Evolutionary conservation across 2,888 invertebrate genomes (phyloP).

Genomic region (Drosophila prolongata): DNA sequence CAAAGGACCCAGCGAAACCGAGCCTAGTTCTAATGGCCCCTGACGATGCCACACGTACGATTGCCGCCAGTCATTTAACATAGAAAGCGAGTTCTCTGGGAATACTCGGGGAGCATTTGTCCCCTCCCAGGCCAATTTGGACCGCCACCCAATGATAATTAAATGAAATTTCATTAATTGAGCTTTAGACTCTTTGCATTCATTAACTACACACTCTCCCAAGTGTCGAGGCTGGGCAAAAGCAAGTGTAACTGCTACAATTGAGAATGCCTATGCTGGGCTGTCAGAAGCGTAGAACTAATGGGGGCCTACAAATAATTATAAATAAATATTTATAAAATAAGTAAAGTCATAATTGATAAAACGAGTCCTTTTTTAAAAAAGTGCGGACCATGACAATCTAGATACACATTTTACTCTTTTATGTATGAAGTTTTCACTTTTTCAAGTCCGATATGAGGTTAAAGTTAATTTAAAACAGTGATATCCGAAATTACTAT

Average conservation of each 20-base stretch:
- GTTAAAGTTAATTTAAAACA: no score
- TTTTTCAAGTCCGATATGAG: no score
- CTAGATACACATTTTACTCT: no score
- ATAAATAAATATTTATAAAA: no score
- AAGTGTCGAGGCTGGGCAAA: constrained; percentile 2
- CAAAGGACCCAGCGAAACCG: constrained; percentile 29
- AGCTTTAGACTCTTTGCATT: constrained; percentile 59
- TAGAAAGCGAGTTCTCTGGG: constrained; percentile 20
- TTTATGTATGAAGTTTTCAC: no score
- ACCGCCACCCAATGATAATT: constrained; percentile 59
- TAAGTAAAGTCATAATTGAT: no score
- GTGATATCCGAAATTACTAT: no score
- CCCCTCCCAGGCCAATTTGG: constrained; percentile 6
- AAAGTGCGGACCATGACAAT: no score
- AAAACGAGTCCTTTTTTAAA: no score
- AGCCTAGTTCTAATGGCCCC: constrained; percentile 43
- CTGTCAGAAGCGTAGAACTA: background rate
- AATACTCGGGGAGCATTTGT: constrained; percentile 10
- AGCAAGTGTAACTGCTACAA: constrained; percentile 12
- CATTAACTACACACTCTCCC: constrained; percentile 46
- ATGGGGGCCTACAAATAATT: no score
- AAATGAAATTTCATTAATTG: constrained; percentile 73
- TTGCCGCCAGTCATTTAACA: constrained; percentile 30
- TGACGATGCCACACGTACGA: constrained; percentile 61
- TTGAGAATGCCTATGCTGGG: constrained; percentile 8